Percentiles rank a stretch among this genome's conserved stretches.
Evolutionary conservation across 2,888 invertebrate species (phyloP).

Genomic region (Chrysotoxum bicinctum): DNA sequence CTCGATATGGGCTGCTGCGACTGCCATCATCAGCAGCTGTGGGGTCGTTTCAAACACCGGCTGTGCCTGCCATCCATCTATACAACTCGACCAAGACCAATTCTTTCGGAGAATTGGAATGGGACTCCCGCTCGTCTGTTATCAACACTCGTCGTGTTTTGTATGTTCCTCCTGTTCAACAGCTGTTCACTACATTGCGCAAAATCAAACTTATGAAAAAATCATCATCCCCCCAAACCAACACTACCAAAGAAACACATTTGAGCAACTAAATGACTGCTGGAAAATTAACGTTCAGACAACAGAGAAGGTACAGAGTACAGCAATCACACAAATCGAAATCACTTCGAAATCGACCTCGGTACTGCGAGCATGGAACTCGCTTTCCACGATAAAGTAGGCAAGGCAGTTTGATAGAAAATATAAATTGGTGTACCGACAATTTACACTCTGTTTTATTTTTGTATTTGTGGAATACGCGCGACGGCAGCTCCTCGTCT

Average conservation of each 20-base stretch:
- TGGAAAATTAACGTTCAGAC: not conserved
- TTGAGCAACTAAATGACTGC: not conserved
- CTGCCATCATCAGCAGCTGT: conserved; percentile 68
- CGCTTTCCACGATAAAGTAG: conserved; percentile 17
- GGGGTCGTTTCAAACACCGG: conserved; percentile 66
- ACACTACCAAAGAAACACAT: not conserved
- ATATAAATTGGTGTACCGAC: conserved; percentile 11
- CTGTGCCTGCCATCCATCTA: conserved; percentile 62
- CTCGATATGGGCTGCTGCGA: conserved; percentile 58
- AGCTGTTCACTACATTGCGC: conserved; percentile 65
- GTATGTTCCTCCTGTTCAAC: conserved; percentile 51
- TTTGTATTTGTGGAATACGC: conserved; percentile 12
- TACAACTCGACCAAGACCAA: not conserved
- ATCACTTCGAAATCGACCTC: conserved; percentile 56
- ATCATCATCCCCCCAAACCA: not conserved
- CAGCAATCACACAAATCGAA: not conserved
- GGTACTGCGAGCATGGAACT: conserved; percentile 41
- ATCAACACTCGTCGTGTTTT: conserved; percentile 45
- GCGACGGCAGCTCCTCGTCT: not conserved
- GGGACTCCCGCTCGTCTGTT: conserved; percentile 38
- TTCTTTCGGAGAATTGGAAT: conserved; percentile 16
- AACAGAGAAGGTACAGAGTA: conserved; percentile 9
- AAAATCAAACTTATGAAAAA: conserved; percentile 42
- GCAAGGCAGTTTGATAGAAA: conserved; percentile 12
- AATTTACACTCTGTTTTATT: not conserved